phyloP scores from a whole-genome alignment of 2,797 vertebrate species.

The Paguma larvata region DNA sequence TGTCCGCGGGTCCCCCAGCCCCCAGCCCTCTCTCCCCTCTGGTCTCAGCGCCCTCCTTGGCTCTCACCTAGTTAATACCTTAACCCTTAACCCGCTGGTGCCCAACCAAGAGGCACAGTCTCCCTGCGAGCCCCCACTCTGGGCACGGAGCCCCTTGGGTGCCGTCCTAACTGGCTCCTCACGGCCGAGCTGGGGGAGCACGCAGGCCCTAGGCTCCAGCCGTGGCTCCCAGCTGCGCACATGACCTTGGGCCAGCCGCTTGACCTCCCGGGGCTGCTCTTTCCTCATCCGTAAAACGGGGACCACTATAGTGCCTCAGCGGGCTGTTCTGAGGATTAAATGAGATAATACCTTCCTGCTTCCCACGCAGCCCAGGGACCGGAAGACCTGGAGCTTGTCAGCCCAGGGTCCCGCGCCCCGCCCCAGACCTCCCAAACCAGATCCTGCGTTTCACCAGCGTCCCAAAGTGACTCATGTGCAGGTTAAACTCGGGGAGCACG shows the following conservation, averaged over 20 bases:
- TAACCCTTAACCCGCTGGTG: neutral
- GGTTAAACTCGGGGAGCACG: neutral
- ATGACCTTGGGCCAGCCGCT: neutral
- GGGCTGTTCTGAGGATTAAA: neutral
- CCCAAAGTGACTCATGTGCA: rapidly evolving
- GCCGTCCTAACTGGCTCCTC: rapidly evolving
- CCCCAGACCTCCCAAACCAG: neutral
- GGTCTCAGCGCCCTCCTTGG: neutral
- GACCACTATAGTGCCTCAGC: rapidly evolving
- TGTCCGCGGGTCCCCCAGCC: neutral
- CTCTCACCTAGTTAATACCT: neutral
- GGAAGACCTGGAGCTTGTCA: neutral
- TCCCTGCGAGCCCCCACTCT: neutral
- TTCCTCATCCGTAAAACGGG: neutral
- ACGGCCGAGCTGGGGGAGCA: neutral
- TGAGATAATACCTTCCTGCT: neutral
- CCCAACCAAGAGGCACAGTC: neutral
- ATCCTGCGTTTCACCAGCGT: neutral
- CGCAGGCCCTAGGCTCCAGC: rapidly evolving
- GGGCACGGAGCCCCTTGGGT: rapidly evolving
- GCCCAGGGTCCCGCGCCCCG: neutral
- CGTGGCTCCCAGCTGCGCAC: neutral
- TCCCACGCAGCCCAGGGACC: rapidly evolving
- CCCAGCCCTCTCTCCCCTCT: neutral
- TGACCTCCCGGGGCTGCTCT: neutral